Conservation (phyloP, 2,888 invertebrate genomes). For the Cyclophora punctaria region DNA sequence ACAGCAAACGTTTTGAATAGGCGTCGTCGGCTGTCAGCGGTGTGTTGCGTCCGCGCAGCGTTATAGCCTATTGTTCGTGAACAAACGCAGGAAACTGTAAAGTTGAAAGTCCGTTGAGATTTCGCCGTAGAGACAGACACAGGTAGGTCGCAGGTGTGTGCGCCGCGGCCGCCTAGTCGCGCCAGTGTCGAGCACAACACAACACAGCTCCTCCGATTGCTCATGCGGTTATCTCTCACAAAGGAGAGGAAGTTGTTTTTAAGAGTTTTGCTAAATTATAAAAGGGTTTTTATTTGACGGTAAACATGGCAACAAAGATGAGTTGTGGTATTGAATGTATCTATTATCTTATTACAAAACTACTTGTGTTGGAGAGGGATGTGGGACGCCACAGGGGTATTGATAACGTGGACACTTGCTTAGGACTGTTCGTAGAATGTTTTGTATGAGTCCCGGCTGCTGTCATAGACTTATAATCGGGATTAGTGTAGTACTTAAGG, state of each 20-base stretch:
- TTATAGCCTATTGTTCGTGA: slow-evolving; percentile 66
- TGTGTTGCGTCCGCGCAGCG: slow-evolving; percentile 40
- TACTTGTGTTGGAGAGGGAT: too few species aligned
- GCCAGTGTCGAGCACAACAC: slow-evolving; percentile 2
- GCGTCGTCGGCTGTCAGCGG: slow-evolving; percentile 46
- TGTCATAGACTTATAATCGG: too few species aligned
- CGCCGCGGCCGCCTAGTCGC: slow-evolving; percentile 11
- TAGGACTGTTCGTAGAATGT: too few species aligned
- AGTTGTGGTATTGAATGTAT: slow-evolving; percentile 14
- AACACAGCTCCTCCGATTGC: slow-evolving; percentile 2
- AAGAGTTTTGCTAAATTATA: slow-evolving; percentile 49
- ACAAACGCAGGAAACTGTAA: slow-evolving; percentile 73
- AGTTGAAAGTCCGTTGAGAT: slow-evolving; percentile 65
- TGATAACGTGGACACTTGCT: too few species aligned
- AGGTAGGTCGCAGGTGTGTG: slow-evolving; percentile 70
- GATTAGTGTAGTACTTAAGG: too few species aligned
- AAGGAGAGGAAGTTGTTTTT: slow-evolving; percentile 65
- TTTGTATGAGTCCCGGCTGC: too few species aligned
- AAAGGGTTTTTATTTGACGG: slow-evolving; percentile 43
- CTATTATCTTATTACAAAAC: slow-evolving; percentile 18
- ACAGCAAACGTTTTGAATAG: slow-evolving; percentile 50
- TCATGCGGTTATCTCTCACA: slow-evolving; percentile 43
- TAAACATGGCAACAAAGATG: slow-evolving; percentile 20
- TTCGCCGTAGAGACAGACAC: slow-evolving; percentile 56
- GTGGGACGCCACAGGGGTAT: too few species aligned